Evolutionary conservation across 2,888 invertebrate genomes (phyloP).

Genomic region (Hecatera dysodea): DNA sequence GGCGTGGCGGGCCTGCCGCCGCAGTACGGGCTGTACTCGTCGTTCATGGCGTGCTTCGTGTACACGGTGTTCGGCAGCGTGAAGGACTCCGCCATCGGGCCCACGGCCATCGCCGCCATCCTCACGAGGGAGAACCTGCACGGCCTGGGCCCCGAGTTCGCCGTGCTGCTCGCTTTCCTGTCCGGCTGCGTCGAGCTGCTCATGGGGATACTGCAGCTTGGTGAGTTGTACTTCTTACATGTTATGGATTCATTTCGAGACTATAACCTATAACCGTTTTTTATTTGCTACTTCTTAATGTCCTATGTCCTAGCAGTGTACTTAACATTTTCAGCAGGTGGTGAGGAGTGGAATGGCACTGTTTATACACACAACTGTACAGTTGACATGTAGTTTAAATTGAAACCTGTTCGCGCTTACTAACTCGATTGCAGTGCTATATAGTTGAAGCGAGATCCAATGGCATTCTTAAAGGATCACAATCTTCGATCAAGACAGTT

Average conservation of each 20-base stretch:
- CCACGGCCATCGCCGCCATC: conserved; percentile 96
- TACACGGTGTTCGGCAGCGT: conserved; percentile 96
- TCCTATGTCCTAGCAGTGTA: neutral
- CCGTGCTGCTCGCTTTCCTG: conserved; percentile 93
- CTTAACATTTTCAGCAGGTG: neutral
- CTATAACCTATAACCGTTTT: neutral
- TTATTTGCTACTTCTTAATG: neutral
- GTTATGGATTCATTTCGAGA: neutral
- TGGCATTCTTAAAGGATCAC: neutral
- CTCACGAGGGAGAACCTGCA: conserved; percentile 94
- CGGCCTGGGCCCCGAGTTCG: conserved; percentile 93
- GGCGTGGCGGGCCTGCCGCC: conserved; percentile 94
- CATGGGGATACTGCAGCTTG: conserved; percentile 94
- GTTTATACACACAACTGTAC: too few species aligned
- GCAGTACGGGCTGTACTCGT: conserved; percentile 97
- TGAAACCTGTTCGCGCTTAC: neutral
- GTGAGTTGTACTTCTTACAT: conserved; percentile 80
- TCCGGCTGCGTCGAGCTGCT: conserved; percentile 93
- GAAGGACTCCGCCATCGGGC: conserved; percentile 93
- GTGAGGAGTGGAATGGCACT: too few species aligned
- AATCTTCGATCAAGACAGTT: neutral
- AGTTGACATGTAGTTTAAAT: too few species aligned
- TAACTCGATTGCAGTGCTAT: neutral
- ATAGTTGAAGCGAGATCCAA: neutral
- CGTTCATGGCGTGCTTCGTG: conserved; percentile 98